Conservation (phyloP, 1,140 invertebrate species). For the Andrena cerasifolii region DNA sequence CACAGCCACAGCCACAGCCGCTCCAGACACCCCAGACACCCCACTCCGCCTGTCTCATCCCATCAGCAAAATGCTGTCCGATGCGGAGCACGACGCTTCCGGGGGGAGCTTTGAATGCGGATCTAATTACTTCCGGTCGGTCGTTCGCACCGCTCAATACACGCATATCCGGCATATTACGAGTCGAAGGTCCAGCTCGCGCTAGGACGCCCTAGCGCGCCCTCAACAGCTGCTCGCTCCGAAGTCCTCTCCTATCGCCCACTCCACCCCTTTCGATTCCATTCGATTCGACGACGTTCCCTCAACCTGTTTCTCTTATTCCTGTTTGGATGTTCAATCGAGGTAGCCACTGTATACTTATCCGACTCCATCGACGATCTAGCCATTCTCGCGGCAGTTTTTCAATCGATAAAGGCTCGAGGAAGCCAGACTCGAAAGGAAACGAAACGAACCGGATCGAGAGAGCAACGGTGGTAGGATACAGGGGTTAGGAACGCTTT, state of each 20-base stretch:
- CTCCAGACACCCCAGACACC: background rate
- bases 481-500: conserved; percentile 63
- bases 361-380: background rate
- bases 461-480: background rate
- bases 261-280: conserved; percentile 60
- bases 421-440: conserved; percentile 8
- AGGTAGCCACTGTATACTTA: too few species aligned
- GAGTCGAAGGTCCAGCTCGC: conserved; percentile 30
- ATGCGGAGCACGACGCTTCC: conserved; percentile 36
- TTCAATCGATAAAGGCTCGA: conserved; percentile 3
- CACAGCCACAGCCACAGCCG: too few species aligned
- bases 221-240: conserved; percentile 71
- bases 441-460: background rate
- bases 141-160: conserved; percentile 69
- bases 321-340: too few species aligned
- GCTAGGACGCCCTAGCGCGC: conserved; percentile 35
- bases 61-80: background rate
- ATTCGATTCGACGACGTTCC: background rate
- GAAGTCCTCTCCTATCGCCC: conserved; percentile 65
- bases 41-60: too few species aligned
- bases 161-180: conserved; percentile 72
- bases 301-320: background rate
- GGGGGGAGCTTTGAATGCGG: conserved; percentile 61
- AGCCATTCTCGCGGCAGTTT: background rate
- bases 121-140: conserved; percentile 78